Conservation (phyloP, 2,888 invertebrate species). For the Aradus depressus region DNA sequence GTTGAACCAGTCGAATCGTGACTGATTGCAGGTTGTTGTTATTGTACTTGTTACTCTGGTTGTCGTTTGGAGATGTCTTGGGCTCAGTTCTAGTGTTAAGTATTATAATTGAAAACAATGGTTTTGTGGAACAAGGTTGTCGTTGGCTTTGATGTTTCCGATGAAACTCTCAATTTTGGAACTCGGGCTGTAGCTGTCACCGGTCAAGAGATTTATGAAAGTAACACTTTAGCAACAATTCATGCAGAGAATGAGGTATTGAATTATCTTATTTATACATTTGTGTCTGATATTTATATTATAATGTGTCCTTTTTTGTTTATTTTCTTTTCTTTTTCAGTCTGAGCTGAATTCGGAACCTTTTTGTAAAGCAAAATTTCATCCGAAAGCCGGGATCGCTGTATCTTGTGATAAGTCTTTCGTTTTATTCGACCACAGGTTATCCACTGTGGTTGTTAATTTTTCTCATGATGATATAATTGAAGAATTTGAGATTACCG, state of each 20-base stretch:
- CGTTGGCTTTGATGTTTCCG: slow-evolving; percentile 40
- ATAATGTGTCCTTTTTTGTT: background rate
- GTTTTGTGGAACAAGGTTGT: slow-evolving; percentile 36
- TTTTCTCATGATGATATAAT: slow-evolving; percentile 34
- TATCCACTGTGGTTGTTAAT: slow-evolving; percentile 33
- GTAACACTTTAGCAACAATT: slow-evolving; percentile 40
- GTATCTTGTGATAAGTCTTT: slow-evolving; percentile 35
- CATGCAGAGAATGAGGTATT: slow-evolving; percentile 21
- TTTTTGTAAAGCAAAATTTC: background rate
- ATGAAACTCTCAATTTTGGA: slow-evolving; percentile 45
- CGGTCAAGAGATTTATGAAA: slow-evolving; percentile 41
- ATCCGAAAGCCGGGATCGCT: slow-evolving; percentile 31
- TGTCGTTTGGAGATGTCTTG: too few species aligned
- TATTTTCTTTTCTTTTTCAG: background rate
- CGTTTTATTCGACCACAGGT: slow-evolving; percentile 36
- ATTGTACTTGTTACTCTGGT: too few species aligned
- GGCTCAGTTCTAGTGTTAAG: too few species aligned
- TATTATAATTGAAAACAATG: too few species aligned
- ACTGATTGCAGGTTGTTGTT: too few species aligned
- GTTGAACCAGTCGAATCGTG: too few species aligned
- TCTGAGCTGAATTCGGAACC: background rate
- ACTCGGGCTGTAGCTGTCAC: slow-evolving; percentile 38
- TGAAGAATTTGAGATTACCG: slow-evolving; percentile 33
- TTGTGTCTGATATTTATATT: background rate
- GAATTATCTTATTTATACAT: background rate